Conservation (phyloP, 2,113 vertebrate genomes). For the Beaufortia kweichowensis region DNA sequence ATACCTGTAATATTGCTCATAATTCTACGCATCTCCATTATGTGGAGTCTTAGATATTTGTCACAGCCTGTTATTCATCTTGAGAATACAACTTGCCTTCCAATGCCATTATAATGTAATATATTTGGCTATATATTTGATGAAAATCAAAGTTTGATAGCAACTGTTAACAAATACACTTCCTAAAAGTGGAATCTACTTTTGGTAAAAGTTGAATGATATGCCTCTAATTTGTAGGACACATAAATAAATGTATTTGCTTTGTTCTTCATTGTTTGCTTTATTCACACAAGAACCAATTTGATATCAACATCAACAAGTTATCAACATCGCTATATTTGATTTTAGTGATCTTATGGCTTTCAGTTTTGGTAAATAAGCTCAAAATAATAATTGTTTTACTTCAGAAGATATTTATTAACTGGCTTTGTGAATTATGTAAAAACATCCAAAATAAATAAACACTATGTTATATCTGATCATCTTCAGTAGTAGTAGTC, state of each 20-base stretch:
- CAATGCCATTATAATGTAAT: slow-evolving; percentile 17
- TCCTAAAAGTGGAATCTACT: slow-evolving; percentile 4
- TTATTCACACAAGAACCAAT: too few species aligned
- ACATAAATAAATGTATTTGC: slow-evolving; percentile 24
- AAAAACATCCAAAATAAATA: too few species aligned
- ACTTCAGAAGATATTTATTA: background rate
- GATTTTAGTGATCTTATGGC: too few species aligned
- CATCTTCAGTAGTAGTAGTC: too few species aligned
- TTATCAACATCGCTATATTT: too few species aligned
- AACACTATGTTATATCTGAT: too few species aligned
- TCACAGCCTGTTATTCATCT: slow-evolving; percentile 8
- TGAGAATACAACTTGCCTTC: slow-evolving; percentile 39
- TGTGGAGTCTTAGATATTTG: slow-evolving; percentile 16
- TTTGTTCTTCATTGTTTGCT: too few species aligned
- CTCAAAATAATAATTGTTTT: too few species aligned
- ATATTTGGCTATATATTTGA: background rate
- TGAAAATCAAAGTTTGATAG: background rate
- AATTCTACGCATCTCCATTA: slow-evolving; percentile 32
- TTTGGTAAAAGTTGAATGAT: background rate
- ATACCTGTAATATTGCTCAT: slow-evolving; percentile 25
- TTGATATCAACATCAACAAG: too few species aligned
- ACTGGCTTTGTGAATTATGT: too few species aligned
- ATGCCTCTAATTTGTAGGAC: slow-evolving; percentile 31
- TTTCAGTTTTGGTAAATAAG: too few species aligned
- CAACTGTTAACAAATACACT: background rate